These are phyloP conservation scores for Tragelaphus imberbis DNA, from an alignment of 2,113 vertebrate genomes.

Conservation along the genomic window DNA sequence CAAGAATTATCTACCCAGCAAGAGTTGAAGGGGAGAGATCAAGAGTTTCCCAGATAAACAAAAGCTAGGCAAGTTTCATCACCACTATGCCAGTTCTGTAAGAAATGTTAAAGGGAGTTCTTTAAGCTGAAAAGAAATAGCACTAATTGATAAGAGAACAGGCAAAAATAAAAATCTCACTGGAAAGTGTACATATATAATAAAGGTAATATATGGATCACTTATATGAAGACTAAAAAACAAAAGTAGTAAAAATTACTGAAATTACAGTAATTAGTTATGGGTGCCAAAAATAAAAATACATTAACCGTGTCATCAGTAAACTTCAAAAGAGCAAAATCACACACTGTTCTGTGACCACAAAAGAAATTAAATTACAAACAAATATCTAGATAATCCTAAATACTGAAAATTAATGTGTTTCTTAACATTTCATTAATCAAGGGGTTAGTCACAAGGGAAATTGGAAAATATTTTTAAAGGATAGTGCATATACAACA, in stretches of 20 bases:
- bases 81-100: neutral
- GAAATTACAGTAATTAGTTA: neutral
- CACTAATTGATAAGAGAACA: neutral
- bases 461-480: neutral
- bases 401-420: neutral
- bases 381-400: neutral
- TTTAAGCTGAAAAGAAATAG: neutral
- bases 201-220: neutral
- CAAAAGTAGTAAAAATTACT: neutral
- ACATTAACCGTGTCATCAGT: neutral
- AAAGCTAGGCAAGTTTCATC: neutral
- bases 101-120: neutral
- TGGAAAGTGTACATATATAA: neutral
- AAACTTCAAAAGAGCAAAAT: neutral
- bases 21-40: neutral
- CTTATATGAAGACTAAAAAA: neutral
- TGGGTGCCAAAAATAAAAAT: neutral
- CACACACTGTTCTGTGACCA: neutral
- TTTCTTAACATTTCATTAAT: neutral
- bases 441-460: neutral
- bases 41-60: neutral
- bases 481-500: neutral
- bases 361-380: neutral
- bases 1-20: neutral
- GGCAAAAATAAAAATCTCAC: neutral